Evolutionary conservation across 1,140 invertebrate genomes (phyloP), one percentile per base, ranked within the genome.

Genomic region (Psix sp.): DNA sequence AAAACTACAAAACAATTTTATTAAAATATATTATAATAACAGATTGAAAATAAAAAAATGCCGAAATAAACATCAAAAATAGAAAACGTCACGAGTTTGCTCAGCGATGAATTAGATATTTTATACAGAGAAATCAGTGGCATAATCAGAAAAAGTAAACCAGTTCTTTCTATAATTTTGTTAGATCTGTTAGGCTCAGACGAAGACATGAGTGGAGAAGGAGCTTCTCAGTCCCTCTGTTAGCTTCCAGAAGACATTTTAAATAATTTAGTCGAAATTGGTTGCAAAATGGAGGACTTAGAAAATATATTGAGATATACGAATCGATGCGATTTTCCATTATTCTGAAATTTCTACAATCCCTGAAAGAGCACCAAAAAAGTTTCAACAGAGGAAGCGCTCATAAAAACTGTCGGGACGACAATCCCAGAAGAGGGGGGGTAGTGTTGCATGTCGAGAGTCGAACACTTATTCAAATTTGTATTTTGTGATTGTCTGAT

Each of bases 81-180:
- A 43, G 94, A 96, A 80, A 97, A 98, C 88, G 93, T 98, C 43
- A 93, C 95, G 79, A 89, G 90, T 77, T 76, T 88, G 6, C 89
- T 89, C 48, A 84, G 81, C 13, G 81, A 82, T 49, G 89, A 89
- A 15, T 83, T 89, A 43, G 88, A 89, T 51, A 75, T 81, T 15
- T 84, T 98, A 16, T 94, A 95, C 77, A 90, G 91, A 68, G 95
- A 98, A 80, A 98, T 98, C 84, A 93, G 95, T 77, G 93, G 94
- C 77, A 88, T 96, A 40, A 85, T 99, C 46, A 92, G 94, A 59
- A 93, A 98, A 86, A 96, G 95, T 76, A 92, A 94, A 76, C 94
- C 96, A 3, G 87, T 98, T 20, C 91, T 95, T 18, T 92, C 96
- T 0, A 93, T 96, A 4, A 90, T 93, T 40, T 88, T 98, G 15